Conservation (phyloP, 2,113 vertebrate genomes). For the Microtus montanus region DNA sequence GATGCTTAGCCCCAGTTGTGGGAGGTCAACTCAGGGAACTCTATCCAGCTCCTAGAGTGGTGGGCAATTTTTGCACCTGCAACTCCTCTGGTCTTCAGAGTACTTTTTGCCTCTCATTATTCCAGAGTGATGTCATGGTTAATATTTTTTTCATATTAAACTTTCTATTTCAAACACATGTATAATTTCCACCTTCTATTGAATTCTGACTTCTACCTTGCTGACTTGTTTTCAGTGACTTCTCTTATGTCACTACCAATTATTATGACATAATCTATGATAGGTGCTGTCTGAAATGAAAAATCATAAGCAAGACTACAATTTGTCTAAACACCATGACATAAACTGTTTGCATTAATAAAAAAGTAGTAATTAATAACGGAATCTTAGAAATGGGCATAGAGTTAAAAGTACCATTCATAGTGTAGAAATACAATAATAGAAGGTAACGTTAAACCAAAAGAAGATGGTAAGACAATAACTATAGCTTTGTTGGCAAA, state of each 20-base stretch:
- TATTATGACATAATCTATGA: conserved; percentile 7
- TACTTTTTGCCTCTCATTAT: background rate
- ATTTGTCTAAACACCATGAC: background rate
- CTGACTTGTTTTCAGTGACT: conserved; percentile 1
- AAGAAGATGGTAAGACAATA: background rate
- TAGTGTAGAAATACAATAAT: background rate
- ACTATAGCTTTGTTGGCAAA: conserved; percentile 2
- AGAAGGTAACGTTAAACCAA: conserved; percentile 17
- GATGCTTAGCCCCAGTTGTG: background rate
- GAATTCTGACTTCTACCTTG: background rate
- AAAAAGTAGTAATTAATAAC: background rate
- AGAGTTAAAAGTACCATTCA: background rate
- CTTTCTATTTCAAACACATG: background rate
- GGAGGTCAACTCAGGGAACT: background rate
- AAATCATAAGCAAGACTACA: background rate
- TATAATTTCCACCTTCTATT: conserved; percentile 2
- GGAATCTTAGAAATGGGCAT: background rate
- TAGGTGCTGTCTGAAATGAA: background rate
- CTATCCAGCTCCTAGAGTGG: background rate
- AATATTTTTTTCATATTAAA: background rate
- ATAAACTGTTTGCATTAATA: background rate
- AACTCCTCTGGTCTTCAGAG: background rate
- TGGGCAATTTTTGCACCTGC: background rate
- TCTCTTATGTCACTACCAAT: background rate
- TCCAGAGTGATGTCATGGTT: background rate